phyloP scores from a whole-genome alignment of 1,140 invertebrate genomes.

The Sycophaga agraensis region DNA sequence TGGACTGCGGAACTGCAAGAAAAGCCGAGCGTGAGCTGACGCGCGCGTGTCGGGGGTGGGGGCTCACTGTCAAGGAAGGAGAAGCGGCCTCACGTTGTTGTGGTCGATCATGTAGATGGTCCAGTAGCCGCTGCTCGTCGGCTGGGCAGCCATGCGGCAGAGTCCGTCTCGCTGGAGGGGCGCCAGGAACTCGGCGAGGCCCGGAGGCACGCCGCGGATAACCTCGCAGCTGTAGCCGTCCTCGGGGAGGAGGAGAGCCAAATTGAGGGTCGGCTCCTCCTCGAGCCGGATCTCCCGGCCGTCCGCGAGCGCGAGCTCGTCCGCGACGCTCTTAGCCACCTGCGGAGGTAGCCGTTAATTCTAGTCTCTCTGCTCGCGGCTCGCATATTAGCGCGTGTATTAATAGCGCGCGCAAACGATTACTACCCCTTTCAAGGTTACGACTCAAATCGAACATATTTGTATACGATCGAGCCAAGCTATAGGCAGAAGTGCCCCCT shows the following conservation, averaged over 20 bases:
- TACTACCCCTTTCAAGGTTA: too few relatives aligned
- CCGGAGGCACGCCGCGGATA: constrained; percentile 87
- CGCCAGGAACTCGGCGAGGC: constrained; percentile 87
- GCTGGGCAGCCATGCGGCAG: constrained; percentile 86
- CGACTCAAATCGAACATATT: too few relatives aligned
- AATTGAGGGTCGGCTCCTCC: constrained; percentile 85
- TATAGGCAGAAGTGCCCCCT: too few relatives aligned
- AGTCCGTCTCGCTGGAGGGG: constrained; percentile 84
- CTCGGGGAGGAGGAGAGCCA: constrained; percentile 91
- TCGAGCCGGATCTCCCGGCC: constrained; percentile 79
- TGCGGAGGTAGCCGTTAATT: too few relatives aligned
- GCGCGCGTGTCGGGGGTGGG: too few relatives aligned
- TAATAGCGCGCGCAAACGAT: too few relatives aligned
- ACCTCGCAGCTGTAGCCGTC: constrained; percentile 98
- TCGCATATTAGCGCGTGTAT: too few relatives aligned
- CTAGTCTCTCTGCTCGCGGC: too few relatives aligned
- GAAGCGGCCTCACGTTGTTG: constrained; percentile 53
- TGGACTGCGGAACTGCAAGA: constrained; percentile 64
- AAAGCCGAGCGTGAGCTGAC: not conserved
- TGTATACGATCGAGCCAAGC: too few relatives aligned
- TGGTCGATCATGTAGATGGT: constrained; percentile 86
- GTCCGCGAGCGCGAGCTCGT: constrained; percentile 87
- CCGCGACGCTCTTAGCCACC: constrained; percentile 90
- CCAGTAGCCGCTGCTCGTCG: constrained; percentile 88
- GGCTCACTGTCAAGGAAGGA: not conserved